Evolutionary conservation across 2,113 vertebrate genomes (phyloP), one percentile per base, ranked within the genome.

Genomic region (Gavialis gangeticus): DNA sequence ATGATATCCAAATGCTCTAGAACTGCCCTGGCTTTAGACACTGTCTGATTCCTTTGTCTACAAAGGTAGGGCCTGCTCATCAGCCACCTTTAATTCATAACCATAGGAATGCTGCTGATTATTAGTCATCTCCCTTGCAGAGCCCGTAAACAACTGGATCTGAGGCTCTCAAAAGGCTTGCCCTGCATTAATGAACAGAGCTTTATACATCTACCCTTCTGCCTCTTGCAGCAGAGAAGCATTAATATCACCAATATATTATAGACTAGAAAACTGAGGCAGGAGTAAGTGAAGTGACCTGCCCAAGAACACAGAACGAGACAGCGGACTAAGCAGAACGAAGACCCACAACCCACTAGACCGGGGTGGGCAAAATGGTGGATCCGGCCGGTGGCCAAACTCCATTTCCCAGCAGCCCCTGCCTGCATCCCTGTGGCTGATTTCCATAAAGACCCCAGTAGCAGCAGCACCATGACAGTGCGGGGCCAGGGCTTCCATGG

Each of bases 31-130:
- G 77, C 91, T 92, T 96, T 96, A 95, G 95, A 96, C 92, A 97
- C 96, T 96, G 93, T 90, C 96, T 96, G 82, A 96, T 95, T 94
- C 93, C 85, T 91, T 90, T 96, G 93, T 87, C 94, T 89, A 92
- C 80, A 92, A 79, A 95, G 18, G 95, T 92, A 85, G 96, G 94
- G 92, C 86, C 93, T 92, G 91, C 89, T 91, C 93, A 96, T 96
- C 90, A 92, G 95, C 84, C 90, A 96, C 12, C 93, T 95, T 95
- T 96, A 96, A 96, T 95, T 95, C 88, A 83, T 88, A 94, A 94
- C 95, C 95, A 96, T 87, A 92, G 95, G 60, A 95, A 96, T 89
- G 94, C 85, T 88, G 96, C 60, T 90, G 94, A 88, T 95, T 94
- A 93, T 92, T 94, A 94, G 84, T 93, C 91, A 96, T 92, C 95